Base-by-base conservation (phyloP, 1,140 invertebrate species). In the Vanessa tameamea region DNA sequence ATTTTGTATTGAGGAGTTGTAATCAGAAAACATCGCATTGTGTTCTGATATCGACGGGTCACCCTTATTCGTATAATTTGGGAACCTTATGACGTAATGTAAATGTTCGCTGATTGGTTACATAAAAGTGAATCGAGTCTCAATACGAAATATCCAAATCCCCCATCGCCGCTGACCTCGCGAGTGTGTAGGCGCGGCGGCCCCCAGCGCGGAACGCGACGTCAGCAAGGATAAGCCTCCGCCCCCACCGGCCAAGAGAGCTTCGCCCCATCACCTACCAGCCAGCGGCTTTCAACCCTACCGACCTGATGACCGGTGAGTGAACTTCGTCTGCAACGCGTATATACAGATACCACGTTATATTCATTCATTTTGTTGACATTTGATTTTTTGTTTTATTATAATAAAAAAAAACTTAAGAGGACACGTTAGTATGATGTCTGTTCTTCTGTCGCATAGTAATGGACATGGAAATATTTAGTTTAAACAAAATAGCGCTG, bases 201-300 rank as follows among this genome's bases (percentile, higher is more conserved):
- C 65, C 8, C 50, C 50, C 50, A 57, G 16, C 72, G 77, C 76
- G n/a, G 84, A 85, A 50, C 78, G 82, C 37, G 84, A 87, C 9
- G 66, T 67, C 26, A 53, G 31, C 72, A 92, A 89, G 82, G 90
- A 88, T 43, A 90, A 87, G 80, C 82, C 87, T 48, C 76, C 86
- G 75, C 81, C 87, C 16, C 76, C 87, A 80, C 82, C 86, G 20
- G 71, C 88, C 53, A 90, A 91, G 81, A 81, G 87, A 13, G 87
- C 87, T 51, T 87, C 87, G 14, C 88, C 90, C 5, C 90, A 92
- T 76, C 89, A 90, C 75, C 86, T 92, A 70, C 89, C 88, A 7
- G 61, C 90, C 69, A 92, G 91, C 81, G 92, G 92, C 2, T 93
- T 93, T 78, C 92, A 93, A 75, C 92, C 92, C 3, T 93, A 93